These are phyloP conservation scores for Gymnogyps californianus DNA, from an alignment of 2,113 vertebrate genomes.

Conservation along the genomic window DNA sequence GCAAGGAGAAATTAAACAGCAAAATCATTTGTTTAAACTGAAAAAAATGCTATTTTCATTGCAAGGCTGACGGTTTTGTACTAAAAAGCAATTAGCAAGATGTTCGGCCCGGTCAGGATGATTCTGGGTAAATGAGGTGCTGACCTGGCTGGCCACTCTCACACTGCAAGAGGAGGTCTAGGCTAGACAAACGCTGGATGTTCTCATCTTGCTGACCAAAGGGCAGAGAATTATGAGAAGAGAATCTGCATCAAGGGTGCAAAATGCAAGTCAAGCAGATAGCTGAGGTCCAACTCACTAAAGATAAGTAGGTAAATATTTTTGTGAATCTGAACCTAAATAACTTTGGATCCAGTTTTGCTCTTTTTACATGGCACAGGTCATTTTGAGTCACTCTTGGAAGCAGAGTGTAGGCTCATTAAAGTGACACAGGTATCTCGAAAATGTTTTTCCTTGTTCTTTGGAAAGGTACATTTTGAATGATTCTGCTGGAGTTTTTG, in stretches of 20 bases:
- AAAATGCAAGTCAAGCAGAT: background rate
- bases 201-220: background rate
- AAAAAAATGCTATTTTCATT: background rate
- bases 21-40: background rate
- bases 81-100: background rate
- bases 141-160: background rate
- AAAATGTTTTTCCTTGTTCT: background rate
- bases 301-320: background rate
- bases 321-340: background rate
- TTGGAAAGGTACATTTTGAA: background rate
- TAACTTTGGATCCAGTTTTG: background rate
- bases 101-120: background rate
- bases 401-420: background rate
- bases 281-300: background rate
- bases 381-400: background rate
- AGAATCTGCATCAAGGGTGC: background rate
- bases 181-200: background rate
- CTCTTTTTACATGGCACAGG: background rate
- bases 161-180: background rate
- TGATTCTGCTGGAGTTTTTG: background rate
- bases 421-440: background rate
- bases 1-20: background rate
- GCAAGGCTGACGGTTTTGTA: background rate
- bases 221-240: background rate
- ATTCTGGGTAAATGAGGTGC: background rate